Evolutionary conservation across 2,113 vertebrate genomes (phyloP), one percentile per base, ranked within the genome.

Genomic region (Anseranas semipalmata): DNA sequence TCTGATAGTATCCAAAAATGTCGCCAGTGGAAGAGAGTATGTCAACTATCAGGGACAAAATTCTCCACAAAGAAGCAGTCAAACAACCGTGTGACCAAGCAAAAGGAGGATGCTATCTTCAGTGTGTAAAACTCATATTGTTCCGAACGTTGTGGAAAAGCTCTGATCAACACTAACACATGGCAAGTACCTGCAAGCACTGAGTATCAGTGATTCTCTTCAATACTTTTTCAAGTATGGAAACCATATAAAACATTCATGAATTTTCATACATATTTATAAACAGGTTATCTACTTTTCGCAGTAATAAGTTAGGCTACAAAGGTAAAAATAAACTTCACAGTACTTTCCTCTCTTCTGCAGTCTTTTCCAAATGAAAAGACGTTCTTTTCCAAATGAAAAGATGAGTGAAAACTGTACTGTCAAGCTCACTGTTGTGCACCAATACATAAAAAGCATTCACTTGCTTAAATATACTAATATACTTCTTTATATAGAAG

Each of bases 181-280:
- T 22, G 59, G 60, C 14, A 95, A 86, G 10, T 65, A 60, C 39
- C 60, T 4, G 4, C 30, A 81, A 87, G 52, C 46, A 67, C 37
- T 39, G 50, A 83, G 50, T 76, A 86, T 73, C 46, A 86, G 35
- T 60, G 60, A 75, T 93, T 91, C 68, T 52, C 43, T 53, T 75
- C 76, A 84, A 48, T 84, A 45, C 2, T 87, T 95, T 95, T 86
- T 60, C 59, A 72, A 60, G 53, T 59, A 65, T 43, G 22, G 52
- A 93, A 97, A 50, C 12, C 0, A 1, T 35, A 84, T 77, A 67
- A 96, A 94, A 92, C 32, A 90, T 87, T 93, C 10, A 90, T 87
- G 43, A 78, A 48, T 68, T 92, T 89, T 93, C 52, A 94, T 94
- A 66, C 65, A 93, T 96, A 96, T 95, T 96, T 90, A 89, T 94